Evolutionary conservation across 2,113 vertebrate species (phyloP).

Genomic region (Xerus inauris): DNA sequence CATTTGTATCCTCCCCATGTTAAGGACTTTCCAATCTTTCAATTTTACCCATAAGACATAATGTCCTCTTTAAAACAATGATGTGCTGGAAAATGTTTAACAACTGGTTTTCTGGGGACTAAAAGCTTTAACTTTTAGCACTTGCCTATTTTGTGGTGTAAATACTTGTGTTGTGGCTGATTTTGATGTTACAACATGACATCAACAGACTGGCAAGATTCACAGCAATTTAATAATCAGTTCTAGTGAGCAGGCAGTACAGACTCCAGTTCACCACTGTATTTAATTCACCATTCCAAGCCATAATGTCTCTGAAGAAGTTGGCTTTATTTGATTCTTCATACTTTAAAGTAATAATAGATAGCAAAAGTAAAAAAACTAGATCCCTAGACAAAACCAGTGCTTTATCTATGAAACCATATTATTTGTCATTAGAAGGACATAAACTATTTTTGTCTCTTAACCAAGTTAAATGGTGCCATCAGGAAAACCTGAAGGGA

Average conservation of each 20-base stretch:
- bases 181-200: background rate
- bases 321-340: conserved; percentile 14
- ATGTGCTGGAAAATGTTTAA: conserved; percentile 35
- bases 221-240: conserved; percentile 4
- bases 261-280: background rate
- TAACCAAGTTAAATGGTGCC: background rate
- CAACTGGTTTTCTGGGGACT: background rate
- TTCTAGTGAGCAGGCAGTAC: background rate
- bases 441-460: background rate
- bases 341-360: background rate
- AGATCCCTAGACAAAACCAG: background rate
- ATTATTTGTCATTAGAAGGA: background rate
- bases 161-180: background rate
- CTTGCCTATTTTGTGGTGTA: background rate
- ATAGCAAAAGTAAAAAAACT: conserved; percentile 16
- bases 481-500: background rate
- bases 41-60: background rate
- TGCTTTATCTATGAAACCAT: conserved; percentile 39
- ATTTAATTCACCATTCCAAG: background rate
- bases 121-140: conserved; percentile 2
- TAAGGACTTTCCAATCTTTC: background rate
- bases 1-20: background rate
- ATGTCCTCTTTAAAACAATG: background rate
- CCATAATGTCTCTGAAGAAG: background rate
- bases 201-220: conserved; percentile 18